A percentile compares a stretch with the other conserved stretches of the same genome.
Evolutionary conservation across 1,140 invertebrate genomes (phyloP).

Genomic region (Venustaconcha ellipsiformis): DNA sequence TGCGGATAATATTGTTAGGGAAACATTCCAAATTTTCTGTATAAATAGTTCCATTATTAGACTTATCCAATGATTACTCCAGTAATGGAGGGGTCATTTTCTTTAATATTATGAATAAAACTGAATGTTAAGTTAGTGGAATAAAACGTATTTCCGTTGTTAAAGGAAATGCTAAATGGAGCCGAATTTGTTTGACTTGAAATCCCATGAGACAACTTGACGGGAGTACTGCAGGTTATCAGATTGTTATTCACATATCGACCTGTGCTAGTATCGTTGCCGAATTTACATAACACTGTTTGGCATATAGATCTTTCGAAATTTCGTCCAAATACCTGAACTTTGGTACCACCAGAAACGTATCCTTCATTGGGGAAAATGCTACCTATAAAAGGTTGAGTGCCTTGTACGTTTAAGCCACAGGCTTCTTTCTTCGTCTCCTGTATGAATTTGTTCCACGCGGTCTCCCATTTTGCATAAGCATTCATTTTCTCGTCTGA

Average conservation of each 20-base stretch:
- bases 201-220: too few relatives aligned
- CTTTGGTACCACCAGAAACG: slow-evolving; percentile 3
- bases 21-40: too few relatives aligned
- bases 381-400: slow-evolving; percentile 2
- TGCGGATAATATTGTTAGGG: too few relatives aligned
- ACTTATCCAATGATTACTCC: too few relatives aligned
- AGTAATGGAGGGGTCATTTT: too few relatives aligned
- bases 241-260: slow-evolving; percentile 29
- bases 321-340: slow-evolving; percentile 41
- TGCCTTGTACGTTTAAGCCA: not conserved
- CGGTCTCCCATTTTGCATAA: slow-evolving; percentile 38
- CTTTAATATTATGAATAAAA: too few relatives aligned
- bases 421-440: slow-evolving; percentile 38
- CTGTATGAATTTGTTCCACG: slow-evolving; percentile 37
- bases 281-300: slow-evolving; percentile 34
- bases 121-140: too few relatives aligned
- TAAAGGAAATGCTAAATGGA: slow-evolving; percentile 6
- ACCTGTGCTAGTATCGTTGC: slow-evolving; percentile 8
- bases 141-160: not conserved
- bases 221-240: slow-evolving; percentile 14
- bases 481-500: slow-evolving; percentile 34
- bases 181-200: not conserved
- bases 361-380: slow-evolving; percentile 36
- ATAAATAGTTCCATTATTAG: too few relatives aligned
- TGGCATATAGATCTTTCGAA: slow-evolving; percentile 36